Evolutionary conservation across 2,113 vertebrate genomes (phyloP).

Genomic region (Sander vitreus): DNA sequence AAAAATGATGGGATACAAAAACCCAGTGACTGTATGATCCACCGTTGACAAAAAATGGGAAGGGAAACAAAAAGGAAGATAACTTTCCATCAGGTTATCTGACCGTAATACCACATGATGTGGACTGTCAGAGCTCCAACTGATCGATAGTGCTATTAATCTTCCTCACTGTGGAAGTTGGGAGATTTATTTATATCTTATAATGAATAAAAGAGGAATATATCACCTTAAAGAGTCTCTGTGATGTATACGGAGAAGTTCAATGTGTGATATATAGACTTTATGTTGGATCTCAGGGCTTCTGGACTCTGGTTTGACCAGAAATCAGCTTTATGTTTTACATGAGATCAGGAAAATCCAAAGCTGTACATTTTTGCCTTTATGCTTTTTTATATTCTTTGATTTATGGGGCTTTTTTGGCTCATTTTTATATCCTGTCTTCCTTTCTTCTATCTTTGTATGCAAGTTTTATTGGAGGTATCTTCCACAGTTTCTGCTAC

Average conservation of each 20-base stretch:
- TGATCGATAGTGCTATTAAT: not conserved
- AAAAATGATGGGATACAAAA: not conserved
- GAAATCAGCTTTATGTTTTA: not conserved
- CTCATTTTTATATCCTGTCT: not conserved
- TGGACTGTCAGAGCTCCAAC: not conserved
- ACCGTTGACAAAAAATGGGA: not conserved
- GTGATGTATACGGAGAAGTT: too few species aligned
- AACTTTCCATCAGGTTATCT: not conserved
- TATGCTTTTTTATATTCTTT: not conserved
- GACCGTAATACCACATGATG: not conserved
- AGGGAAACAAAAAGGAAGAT: not conserved
- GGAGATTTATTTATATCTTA: slow-evolving; percentile 4
- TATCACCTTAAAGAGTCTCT: not conserved
- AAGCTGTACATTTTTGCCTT: not conserved
- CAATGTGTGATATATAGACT: not conserved
- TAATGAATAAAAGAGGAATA: not conserved
- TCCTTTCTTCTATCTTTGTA: not conserved
- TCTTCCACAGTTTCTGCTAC: too few species aligned
- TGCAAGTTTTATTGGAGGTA: not conserved
- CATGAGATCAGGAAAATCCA: too few species aligned
- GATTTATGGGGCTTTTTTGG: not conserved
- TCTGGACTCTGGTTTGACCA: not conserved
- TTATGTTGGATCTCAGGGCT: not conserved
- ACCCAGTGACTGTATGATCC: not conserved
- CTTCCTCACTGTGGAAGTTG: slow-evolving; percentile 27